Percentiles rank a stretch among this genome's conserved stretches.
Evolutionary conservation across 30 jellyfish, hydroid and myxozoan species (phyloP).

Genomic region (Mastigias papua): DNA sequence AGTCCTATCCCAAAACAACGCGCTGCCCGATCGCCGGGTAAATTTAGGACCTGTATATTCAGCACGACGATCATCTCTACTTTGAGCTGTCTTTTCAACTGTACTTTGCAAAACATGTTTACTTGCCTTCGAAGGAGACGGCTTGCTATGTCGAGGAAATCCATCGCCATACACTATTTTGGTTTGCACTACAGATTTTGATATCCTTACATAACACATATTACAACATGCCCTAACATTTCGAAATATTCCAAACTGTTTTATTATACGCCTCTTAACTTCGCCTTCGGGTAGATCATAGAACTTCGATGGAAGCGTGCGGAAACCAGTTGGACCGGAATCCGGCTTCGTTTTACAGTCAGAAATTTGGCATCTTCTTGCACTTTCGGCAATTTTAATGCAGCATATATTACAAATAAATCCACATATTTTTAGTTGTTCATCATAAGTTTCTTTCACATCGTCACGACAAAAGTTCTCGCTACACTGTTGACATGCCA

Average conservation of each 20-base stretch:
- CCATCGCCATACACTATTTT: constrained; percentile 75
- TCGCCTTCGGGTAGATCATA: constrained; percentile 83
- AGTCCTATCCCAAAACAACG: constrained; percentile 62
- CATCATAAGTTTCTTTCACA: constrained; percentile 64
- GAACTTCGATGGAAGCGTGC: constrained; percentile 86
- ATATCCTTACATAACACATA: constrained; percentile 73
- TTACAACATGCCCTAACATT: constrained; percentile 80
- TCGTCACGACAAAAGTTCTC: constrained; percentile 41
- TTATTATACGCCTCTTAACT: constrained; percentile 66
- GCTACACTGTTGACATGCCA: constrained; percentile 78
- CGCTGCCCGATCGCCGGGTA: constrained; percentile 69
- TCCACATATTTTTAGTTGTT: constrained; percentile 70
- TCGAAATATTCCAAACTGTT: constrained; percentile 71
- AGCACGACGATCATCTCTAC: constrained; percentile 50
- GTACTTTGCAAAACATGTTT: constrained; percentile 45
- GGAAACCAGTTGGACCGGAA: constrained; percentile 69
- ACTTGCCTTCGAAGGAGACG: constrained; percentile 32
- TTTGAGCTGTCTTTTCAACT: constrained; percentile 32
- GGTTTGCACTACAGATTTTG: constrained; percentile 71
- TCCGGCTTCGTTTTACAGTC: constrained; percentile 75
- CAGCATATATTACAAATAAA: constrained; percentile 73
- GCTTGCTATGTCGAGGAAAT: constrained; percentile 1
- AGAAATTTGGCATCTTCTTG: constrained; percentile 73
- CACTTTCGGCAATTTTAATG: constrained; percentile 70
- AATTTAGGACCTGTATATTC: constrained; percentile 83